Base-by-base conservation (phyloP, 1,140 invertebrate genomes). In the Dreissena polymorpha region DNA sequence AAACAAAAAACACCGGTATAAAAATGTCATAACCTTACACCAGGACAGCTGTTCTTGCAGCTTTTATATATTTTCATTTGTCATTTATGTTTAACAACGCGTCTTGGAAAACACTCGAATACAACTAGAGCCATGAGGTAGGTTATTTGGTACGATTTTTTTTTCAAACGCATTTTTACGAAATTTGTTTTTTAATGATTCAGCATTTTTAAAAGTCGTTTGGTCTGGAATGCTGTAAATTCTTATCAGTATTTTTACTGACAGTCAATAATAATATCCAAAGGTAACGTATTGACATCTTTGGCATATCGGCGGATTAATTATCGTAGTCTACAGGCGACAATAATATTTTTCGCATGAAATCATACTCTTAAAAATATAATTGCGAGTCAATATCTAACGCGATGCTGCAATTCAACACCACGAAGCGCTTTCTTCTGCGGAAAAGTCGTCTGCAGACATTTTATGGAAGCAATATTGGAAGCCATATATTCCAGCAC, bases 401-500 rank as follows among this genome's bases (percentile, higher is more conserved):
- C n/a, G n/a, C n/a, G n/a, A n/a, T n/a, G n/a, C n/a, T n/a, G n/a
- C n/a, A n/a, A n/a, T n/a, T n/a, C 23, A 67, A 14, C 23, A 67
- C 10, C 64, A 39, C 57, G 60, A 65, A 64, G 25, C 12, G 29
- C 7, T 78, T 50, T 78, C 49, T 51, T 78, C 65, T 78, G 76
- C 65, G 25, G n/a, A 21, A 57, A 65, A 29, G 57, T 53, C 57
- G 76, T 21, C 21, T 55, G 51, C 13, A 69, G 76, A 70, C 69
- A 25, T 39, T 39, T 39, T 39, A 39, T 39, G 39, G 39, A 39
- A 39, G 39, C 39, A 39, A 39, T 39, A 39, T 39, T 39, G 39
- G 39, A 39, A 39, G 39, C 39, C 39, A 39, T 39, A 39, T 39
- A 5, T 69, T 60, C 14, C 64, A 29, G 21, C 13, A 78, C 49